These are phyloP conservation scores for Eubucco bourcierii DNA, from an alignment of 2,113 vertebrate species.

Conservation along the genomic window DNA sequence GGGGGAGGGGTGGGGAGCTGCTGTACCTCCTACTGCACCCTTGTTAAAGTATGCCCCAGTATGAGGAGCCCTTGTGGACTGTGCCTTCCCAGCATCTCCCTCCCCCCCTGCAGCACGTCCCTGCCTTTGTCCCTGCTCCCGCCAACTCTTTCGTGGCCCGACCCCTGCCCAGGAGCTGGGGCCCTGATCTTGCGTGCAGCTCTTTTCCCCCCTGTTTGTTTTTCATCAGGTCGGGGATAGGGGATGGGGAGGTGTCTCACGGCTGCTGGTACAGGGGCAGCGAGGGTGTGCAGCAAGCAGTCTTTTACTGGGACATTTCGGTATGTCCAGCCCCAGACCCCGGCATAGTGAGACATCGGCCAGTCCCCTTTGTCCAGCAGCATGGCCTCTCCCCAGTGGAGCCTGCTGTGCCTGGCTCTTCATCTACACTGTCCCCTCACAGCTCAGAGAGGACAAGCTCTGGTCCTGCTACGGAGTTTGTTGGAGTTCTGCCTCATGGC, in stretches of 20 bases:
- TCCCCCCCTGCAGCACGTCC: background rate
- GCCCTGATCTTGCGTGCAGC: background rate
- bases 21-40: background rate
- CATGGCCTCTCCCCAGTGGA: background rate
- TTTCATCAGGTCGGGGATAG: background rate
- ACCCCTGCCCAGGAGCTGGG: background rate
- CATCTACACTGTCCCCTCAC: accelerated
- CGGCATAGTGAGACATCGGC: accelerated
- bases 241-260: background rate
- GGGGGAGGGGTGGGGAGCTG: background rate
- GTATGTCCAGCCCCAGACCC: background rate
- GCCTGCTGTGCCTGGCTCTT: background rate
- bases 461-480: accelerated
- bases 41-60: background rate
- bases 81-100: background rate
- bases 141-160: conserved; percentile 17
- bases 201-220: background rate
- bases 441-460: accelerated
- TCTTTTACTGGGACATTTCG: accelerated
- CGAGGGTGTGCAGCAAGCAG: background rate
- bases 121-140: conserved; percentile 58
- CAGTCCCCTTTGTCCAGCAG: background rate
- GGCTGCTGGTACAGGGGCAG: background rate
- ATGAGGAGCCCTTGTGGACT: background rate
- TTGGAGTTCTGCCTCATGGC: background rate